Evolutionary conservation across 92 coral and sea anemone species (phyloP).

Genomic region (Porites lobata): DNA sequence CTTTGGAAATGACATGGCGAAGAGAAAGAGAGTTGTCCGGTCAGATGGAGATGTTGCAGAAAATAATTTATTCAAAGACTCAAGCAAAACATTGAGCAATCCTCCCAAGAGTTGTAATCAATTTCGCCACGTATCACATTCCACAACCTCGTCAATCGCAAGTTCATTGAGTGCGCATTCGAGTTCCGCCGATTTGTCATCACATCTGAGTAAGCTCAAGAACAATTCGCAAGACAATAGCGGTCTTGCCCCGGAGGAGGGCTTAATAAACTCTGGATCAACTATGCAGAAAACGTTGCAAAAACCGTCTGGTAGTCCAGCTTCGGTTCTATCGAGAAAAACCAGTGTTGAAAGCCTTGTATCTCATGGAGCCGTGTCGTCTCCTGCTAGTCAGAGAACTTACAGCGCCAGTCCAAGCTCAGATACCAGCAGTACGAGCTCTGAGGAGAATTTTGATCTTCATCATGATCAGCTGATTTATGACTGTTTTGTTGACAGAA

Average conservation of each 20-base stretch:
- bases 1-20: neutral
- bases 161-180: slow-evolving; percentile 10
- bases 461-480: slow-evolving; percentile 35
- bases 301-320: neutral
- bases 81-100: neutral
- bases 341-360: slow-evolving; percentile 23
- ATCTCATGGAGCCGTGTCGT: slow-evolving; percentile 11
- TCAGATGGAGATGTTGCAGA: slow-evolving; percentile 16
- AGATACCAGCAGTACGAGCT: slow-evolving; percentile 42
- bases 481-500: slow-evolving; percentile 39
- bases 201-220: neutral
- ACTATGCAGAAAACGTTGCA: neutral
- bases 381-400: slow-evolving; percentile 39
- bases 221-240: neutral
- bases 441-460: slow-evolving; percentile 35
- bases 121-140: slow-evolving; percentile 19
- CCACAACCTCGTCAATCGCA: neutral
- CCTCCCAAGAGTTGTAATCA: neutral
- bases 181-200: neutral
- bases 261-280: neutral
- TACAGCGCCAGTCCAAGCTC: slow-evolving; percentile 42
- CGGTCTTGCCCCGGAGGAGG: neutral
- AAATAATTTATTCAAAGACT: slow-evolving; percentile 12
- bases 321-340: neutral
- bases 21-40: neutral